Evolutionary conservation across 2,888 invertebrate genomes (phyloP), one percentile per base, ranked within the genome.

Genomic region (Heliconius charithonia): DNA sequence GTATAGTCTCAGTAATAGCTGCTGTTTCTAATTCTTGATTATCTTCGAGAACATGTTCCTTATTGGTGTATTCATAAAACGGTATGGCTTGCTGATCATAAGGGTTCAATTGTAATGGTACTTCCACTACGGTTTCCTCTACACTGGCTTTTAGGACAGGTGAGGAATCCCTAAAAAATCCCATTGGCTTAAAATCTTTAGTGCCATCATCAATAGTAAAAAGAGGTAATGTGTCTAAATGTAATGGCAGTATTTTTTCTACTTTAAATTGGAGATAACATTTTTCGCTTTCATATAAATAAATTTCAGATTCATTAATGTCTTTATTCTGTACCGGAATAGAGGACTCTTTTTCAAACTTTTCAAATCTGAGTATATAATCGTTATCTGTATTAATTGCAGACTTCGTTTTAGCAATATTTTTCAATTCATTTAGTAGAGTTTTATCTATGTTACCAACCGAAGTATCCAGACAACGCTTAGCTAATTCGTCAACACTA

Each of bases 401-500:
- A 7, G 37, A 67, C 9, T 79, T 71, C 1, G 56, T 66, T 59
- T n/a, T 67, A 12, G 77, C 62, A 13, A 79, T 22, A 56, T 80
- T 82, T 27, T 73, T 82, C 51, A 85, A 70, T 73, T 85, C 85
- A 22, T 81, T 80, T 6, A 83, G 65, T 32, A 85, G 70, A 25
- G 76, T 76, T 51, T 83, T 81, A 76, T 85, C 85, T 27, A 85
- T 76, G n/a, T 83, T 71, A 25, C 80, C 79, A n/a, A 75, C 67
- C 25, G 83, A 78, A 25, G 79, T 25, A 12, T 72, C 72, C 16
- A 85, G 81, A 74, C 85, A 85, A 51, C 82, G 82, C 16, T 80
- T 83, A 22, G 85, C 85, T 65, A 85, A 37, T 10, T 82, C 79
- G 37, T 84, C 84, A 65, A 81, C 74, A 27, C 69, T 74, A 16